Conservation (phyloP, 2,797 vertebrate species). For the Sus cebifrons region DNA sequence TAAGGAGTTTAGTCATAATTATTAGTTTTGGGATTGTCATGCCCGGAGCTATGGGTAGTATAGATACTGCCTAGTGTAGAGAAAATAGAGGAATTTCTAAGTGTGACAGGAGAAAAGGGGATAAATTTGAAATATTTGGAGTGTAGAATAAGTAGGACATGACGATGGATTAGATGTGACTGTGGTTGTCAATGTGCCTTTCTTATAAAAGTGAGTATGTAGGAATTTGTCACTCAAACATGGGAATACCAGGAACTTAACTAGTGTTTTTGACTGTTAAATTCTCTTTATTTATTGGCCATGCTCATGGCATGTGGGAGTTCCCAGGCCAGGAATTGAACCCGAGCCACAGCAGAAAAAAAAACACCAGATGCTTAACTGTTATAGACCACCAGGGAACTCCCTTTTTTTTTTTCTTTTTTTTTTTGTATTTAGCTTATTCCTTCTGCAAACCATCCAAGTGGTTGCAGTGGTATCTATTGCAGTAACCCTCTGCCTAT, state of each 20-base stretch:
- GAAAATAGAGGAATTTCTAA: neutral
- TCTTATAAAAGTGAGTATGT: slow-evolving; percentile 20
- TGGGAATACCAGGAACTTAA: neutral
- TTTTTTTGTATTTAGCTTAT: neutral
- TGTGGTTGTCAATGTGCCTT: neutral
- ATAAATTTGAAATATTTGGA: neutral
- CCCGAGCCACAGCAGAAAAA: no score
- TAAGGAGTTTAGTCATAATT: slow-evolving; percentile 27
- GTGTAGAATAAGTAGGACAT: neutral
- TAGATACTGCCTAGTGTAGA: neutral
- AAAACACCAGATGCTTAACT: no score
- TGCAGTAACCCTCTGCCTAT: neutral
- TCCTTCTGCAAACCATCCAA: neutral
- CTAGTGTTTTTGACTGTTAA: neutral
- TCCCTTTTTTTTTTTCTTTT: neutral
- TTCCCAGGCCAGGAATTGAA: no score
- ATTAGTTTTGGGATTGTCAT: neutral
- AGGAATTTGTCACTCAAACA: neutral
- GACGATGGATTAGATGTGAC: neutral
- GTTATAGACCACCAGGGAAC: no score
- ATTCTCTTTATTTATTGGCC: no score
- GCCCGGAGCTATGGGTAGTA: neutral
- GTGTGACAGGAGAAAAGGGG: neutral
- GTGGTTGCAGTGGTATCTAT: neutral
- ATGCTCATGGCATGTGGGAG: no score